These are phyloP conservation scores for Campoletis sonorensis DNA, from an alignment of 1,140 invertebrate species.

Conservation along the genomic window DNA sequence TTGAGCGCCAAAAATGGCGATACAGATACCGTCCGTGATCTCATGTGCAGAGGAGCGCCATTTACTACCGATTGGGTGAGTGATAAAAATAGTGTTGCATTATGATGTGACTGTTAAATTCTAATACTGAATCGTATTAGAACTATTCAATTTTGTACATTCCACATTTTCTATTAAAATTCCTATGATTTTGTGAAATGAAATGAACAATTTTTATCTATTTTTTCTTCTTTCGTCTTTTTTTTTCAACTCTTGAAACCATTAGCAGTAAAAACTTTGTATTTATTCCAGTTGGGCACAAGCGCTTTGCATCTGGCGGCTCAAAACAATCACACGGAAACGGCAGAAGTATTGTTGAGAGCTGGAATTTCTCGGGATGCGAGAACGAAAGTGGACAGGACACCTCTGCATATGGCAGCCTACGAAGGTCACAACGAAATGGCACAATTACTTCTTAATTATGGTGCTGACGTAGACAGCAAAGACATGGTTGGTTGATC, in stretches of 20 bases:
- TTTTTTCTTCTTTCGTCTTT: too few relatives aligned
- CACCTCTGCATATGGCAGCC: constrained; percentile 91
- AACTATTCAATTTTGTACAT: background rate
- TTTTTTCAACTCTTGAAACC: background rate
- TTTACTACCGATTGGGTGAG: constrained; percentile 94
- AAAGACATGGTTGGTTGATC: constrained; percentile 86
- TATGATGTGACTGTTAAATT: too few relatives aligned
- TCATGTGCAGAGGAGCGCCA: constrained; percentile 91
- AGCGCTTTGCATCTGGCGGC: constrained; percentile 93
- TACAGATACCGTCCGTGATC: constrained; percentile 84
- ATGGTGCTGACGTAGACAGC: constrained; percentile 86
- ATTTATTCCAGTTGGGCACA: constrained; percentile 84
- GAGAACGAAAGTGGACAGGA: constrained; percentile 94
- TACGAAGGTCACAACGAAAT: constrained; percentile 90
- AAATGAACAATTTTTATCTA: too few relatives aligned
- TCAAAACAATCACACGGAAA: constrained; percentile 87
- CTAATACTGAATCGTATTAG: too few relatives aligned
- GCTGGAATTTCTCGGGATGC: constrained; percentile 92
- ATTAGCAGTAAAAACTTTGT: constrained; percentile 30
- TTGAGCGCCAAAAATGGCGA: constrained; percentile 88
- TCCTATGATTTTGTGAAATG: too few relatives aligned
- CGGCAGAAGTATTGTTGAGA: constrained; percentile 88
- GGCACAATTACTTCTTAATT: constrained; percentile 85
- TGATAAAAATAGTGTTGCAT: constrained; percentile 33
- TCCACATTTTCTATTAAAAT: background rate